A percentile compares a stretch with the other conserved stretches of the same genome.
These are phyloP conservation scores for Bombus impatiens DNA, from an alignment of 1,140 invertebrate species.

Conservation along the genomic window DNA sequence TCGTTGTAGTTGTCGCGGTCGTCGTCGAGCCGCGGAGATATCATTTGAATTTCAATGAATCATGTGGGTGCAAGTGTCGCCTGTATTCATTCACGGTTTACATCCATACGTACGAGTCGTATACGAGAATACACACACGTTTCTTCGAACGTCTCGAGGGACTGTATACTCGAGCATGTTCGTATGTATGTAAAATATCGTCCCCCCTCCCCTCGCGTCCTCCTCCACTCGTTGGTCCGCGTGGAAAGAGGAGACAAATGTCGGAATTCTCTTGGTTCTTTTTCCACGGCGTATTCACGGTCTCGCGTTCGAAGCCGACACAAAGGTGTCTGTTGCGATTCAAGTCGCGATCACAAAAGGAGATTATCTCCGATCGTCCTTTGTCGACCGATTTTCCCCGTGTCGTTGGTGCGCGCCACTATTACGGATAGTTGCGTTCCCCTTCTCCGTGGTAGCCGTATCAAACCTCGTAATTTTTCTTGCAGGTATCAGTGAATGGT, in stretches of 20 bases:
- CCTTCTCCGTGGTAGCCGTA: slow-evolving; percentile 37
- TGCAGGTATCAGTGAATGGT: not conserved
- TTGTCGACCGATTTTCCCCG: slow-evolving; percentile 54
- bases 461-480: slow-evolving; percentile 54
- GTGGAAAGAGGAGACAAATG: slow-evolving; percentile 60
- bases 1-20: not conserved
- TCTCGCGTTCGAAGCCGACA: slow-evolving; percentile 31
- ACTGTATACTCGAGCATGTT: not conserved
- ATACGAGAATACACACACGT: not conserved
- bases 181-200: slow-evolving; percentile 59
- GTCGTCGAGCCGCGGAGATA: slow-evolving; percentile 51
- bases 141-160: not conserved
- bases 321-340: slow-evolving; percentile 57
- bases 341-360: slow-evolving; percentile 42
- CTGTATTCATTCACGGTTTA: slow-evolving; percentile 58
- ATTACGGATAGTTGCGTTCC: slow-evolving; percentile 22
- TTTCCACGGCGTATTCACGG: slow-evolving; percentile 41
- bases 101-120: slow-evolving; percentile 18
- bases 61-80: slow-evolving; percentile 75
- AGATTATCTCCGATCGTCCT: slow-evolving; percentile 65
- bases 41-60: slow-evolving; percentile 81
- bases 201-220: slow-evolving; percentile 15
- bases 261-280: slow-evolving; percentile 44
- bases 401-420: slow-evolving; percentile 29
- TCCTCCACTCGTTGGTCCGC: slow-evolving; percentile 6